Evolutionary conservation across 2,888 invertebrate species (phyloP), one percentile per base, ranked within the genome.

Genomic region (Atethmia centrago): DNA sequence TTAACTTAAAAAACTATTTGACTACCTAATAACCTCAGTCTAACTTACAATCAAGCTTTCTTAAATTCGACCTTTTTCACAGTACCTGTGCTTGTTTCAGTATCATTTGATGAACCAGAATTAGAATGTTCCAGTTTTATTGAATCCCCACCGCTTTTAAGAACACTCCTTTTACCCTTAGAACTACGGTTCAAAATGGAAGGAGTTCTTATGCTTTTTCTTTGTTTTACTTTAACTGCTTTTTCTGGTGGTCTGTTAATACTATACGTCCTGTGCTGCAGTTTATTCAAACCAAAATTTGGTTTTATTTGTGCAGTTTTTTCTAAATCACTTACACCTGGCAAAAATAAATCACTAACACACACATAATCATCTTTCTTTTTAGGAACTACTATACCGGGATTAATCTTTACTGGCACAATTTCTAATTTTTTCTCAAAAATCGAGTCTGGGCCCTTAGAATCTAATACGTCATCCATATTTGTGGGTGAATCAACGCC

Each of bases 101-200:
- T 96, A 77, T 96, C 96, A 87, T 97, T 97, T 1, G 97, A 96
- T 14, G 96, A 97, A 78, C 97, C 97, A 14, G 97, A 97, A 89
- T 96, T 97, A 16, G 97, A 97, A 92, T 96, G 95, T 88, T 96
- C 96, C 83, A 94, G 90, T 84, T 92, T 93, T 75, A 87, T 91
- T 65, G 86, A 77, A 89, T 92, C 92, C 87, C 78, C 85, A 85
- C 91, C 93, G 74, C 66, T 89, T 82, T 82, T 91, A 79, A 89
- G 87, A 87, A 87, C 90, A 74, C 25, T n/a, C 9, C 83, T 89
- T 85, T 89, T 93, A 62, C 84, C 89, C 80, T 92, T 95, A n/a
- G 88, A 83, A 74, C 88, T 88, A 85, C 92, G 93, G 71, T 87
- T 92, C 58, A 95, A 88, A 84, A 95, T 90, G 4, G 91, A 90